Evolutionary conservation across 2,888 invertebrate species (phyloP), one percentile per base, ranked within the genome.

Genomic region (Hirtodrosophila alboralis): DNA sequence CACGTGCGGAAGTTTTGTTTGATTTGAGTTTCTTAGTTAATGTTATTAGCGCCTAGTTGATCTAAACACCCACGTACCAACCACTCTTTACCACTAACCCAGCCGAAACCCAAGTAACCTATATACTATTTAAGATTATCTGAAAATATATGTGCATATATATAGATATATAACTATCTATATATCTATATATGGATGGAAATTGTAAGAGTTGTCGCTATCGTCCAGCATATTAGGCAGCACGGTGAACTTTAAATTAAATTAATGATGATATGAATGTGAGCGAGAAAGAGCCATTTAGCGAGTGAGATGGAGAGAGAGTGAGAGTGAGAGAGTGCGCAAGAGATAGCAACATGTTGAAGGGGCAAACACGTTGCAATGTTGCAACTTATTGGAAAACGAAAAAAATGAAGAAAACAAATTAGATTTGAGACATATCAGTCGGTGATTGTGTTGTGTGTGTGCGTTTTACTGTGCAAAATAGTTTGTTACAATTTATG

Each of bases 21-120:
- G 37, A 41, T 70, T 60, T 40, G 43, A 70, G 60, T 70, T 69
- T 69, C 67, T 58, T 71, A 72, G 71, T 72, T 72, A 71, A 71
- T 71, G 59, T 68, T 68, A 67, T 54, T 71, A 64, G 71, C 44
- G 23, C 13, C 27, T 67, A 67, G 72, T 59, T 67, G 45, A 67
- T 45, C 48, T 60, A 52, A 63, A 43, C 10, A 43, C 21, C 23
- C 37, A 30, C 41, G 31, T 23, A 23, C 27, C 31, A 47, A 23
- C 27, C 31, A 47, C 34, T 26, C 14, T 27, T 36, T 31, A 30
- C 33, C 26, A 40, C 31, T 41, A 30, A 49, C 41, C 34, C 34
- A 43, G 23, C 37, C 53, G 27, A 26, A 34, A 18, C 49, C 44
- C 36, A 41, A 30, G 58, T 36, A 47, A 27, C 27, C 16, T 23